Base-by-base conservation (phyloP, 2,113 vertebrate species). In the Apaloderma vittatum region DNA sequence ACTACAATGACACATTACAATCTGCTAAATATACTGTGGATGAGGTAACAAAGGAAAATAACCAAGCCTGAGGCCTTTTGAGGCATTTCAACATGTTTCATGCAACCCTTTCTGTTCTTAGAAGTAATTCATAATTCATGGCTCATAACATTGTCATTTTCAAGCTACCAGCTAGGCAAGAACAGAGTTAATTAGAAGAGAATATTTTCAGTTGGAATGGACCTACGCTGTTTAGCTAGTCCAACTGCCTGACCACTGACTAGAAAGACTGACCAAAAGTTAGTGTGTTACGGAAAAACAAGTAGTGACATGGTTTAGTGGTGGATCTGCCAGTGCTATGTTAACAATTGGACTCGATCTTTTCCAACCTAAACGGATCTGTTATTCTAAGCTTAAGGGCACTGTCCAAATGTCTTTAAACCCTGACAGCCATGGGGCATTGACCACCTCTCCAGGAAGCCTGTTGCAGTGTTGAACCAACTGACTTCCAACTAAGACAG, bases 61-160 rank as follows among this genome's bases (percentile, higher is more conserved):
- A 72, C 3, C 15, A 63, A 82, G 36, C 45, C 58, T 19, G 45
- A 81, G 36, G 65, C 20, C 71, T 79, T 81, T 48, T 88, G 45
- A 93, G 55, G 30, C 23, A 92, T 86, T 88, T 58, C 46, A 89
- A 11, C 15, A 29, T 58, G 29, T 27, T 85, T 45, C 40, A 11
- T 16, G 43, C 27, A 93, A 26, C 8, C 32, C 12, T 20, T 92
- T 78, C 49, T 89, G 34, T 57, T 86, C 95, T 86, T 73, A 70
- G 68, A 15, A 71, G 17, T 76, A 95, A 92, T 81, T 48, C 57
- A 46, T 88, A 95, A 97, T 61, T 94, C 87, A 95, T 49, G 18
- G 48, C 34, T 96, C 48, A 66, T 80, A 54, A 93, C 75, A 94
- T 54, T 77, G 36, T 20, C 46, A 70, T 85, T 97, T 85, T 94